Percentiles rank a stretch among this genome's conserved stretches.
phyloP scores from a whole-genome alignment of 2,888 invertebrate genomes.

The Biston betularia region DNA sequence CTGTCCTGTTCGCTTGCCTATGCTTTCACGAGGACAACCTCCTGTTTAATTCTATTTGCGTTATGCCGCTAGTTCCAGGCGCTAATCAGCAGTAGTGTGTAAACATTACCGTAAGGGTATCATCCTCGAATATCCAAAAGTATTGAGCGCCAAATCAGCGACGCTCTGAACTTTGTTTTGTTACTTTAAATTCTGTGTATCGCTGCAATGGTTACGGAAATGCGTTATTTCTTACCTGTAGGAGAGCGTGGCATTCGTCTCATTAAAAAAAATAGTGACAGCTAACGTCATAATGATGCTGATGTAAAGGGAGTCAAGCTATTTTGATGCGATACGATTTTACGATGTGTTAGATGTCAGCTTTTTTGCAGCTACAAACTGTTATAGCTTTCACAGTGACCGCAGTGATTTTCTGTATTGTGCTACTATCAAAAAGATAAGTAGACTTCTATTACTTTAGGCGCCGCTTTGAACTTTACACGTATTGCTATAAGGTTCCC shows the following conservation, averaged over 20 bases:
- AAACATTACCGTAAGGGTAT: too few relatives aligned
- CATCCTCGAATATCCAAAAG: too few relatives aligned
- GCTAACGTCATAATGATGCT: background rate
- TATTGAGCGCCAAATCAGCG: too few relatives aligned
- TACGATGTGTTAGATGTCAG: background rate
- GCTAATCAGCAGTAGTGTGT: too few relatives aligned
- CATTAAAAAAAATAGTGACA: background rate
- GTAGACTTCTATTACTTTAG: conserved; percentile 23
- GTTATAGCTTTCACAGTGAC: conserved; percentile 8
- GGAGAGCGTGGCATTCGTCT: too few relatives aligned
- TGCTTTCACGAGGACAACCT: background rate
- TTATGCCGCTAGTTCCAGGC: too few relatives aligned
- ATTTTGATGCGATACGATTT: background rate
- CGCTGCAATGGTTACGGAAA: too few relatives aligned
- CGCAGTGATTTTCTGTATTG: conserved; percentile 15
- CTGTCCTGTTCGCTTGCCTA: background rate
- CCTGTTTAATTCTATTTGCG: too few relatives aligned
- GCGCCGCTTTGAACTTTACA: background rate
- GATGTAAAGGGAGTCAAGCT: background rate
- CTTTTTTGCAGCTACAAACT: background rate
- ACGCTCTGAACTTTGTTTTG: too few relatives aligned
- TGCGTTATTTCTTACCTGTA: too few relatives aligned
- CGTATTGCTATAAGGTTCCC: background rate
- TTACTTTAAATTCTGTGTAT: too few relatives aligned
- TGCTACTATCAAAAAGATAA: conserved; percentile 30